Conservation (phyloP, 2,888 invertebrate species). For the Balanococcus diminutus region DNA sequence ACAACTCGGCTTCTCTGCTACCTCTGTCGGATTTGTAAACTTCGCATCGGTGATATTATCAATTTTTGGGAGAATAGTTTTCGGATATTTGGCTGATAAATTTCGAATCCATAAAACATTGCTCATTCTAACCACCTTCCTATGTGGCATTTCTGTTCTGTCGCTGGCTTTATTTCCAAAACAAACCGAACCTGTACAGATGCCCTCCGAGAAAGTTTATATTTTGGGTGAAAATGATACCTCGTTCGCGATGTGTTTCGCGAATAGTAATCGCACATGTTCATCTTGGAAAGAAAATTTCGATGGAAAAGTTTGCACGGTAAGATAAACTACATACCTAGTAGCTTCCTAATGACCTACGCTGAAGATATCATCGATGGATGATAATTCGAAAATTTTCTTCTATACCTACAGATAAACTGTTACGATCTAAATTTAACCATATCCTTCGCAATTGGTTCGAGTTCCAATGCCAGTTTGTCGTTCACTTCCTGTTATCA, state of each 20-base stretch:
- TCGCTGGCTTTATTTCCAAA: neutral
- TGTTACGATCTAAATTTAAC: neutral
- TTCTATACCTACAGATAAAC: neutral
- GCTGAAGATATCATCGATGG: neutral
- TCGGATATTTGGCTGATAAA: constrained; percentile 16
- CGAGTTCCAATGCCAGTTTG: neutral
- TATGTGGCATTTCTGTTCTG: neutral
- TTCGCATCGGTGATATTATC: neutral
- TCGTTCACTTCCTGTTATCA: neutral
- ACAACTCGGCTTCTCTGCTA: constrained; percentile 47
- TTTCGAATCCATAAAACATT: neutral
- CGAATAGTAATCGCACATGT: neutral
- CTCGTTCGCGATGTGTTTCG: neutral
- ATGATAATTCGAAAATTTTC: neutral
- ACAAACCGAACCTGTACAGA: neutral
- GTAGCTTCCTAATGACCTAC: too few relatives aligned
- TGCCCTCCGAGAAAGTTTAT: neutral
- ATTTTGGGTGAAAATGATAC: neutral
- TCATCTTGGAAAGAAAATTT: neutral
- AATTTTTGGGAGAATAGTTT: neutral
- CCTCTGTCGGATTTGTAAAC: constrained; percentile 37
- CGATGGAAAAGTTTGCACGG: neutral
- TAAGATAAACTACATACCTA: neutral
- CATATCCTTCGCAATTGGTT: neutral
- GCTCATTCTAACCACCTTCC: neutral